A percentile compares a stretch with the other conserved stretches of the same genome.
Evolutionary conservation across 1,140 invertebrate species (phyloP).

Genomic region (Leptonema lineaticorne): DNA sequence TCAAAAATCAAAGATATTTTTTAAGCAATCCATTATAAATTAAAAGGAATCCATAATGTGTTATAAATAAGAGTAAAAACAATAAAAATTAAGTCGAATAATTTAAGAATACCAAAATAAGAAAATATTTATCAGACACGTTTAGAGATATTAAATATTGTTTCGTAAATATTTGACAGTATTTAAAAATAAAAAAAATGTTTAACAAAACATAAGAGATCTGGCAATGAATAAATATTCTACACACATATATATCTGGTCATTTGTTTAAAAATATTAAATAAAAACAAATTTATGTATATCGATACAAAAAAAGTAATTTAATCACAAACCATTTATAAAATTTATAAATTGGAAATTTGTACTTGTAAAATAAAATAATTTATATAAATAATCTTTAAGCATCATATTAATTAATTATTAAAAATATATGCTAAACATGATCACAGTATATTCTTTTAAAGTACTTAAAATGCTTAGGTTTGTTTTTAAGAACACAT

Average conservation of each 20-base stretch:
- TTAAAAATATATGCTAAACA: conserved; percentile 8
- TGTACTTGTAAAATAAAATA: conserved; percentile 5
- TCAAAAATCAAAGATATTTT: no score
- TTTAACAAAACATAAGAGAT: not conserved
- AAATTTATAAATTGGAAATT: not conserved
- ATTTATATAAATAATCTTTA: conserved; percentile 7
- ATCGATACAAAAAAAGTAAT: conserved; percentile 1
- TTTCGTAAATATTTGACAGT: no score
- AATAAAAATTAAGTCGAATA: not conserved
- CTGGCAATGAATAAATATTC: not conserved
- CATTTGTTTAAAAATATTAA: conserved; percentile 15
- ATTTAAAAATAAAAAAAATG: not conserved
- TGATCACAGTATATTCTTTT: conserved; percentile 25
- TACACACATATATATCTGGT: not conserved
- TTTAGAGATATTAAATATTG: no score
- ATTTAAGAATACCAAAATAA: not conserved
- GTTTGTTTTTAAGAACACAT: conserved; percentile 15
- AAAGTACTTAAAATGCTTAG: conserved; percentile 2
- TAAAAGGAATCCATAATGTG: no score
- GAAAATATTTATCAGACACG: not conserved
- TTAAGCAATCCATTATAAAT: no score
- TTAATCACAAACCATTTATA: not conserved
- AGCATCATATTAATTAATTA: conserved; percentile 12
- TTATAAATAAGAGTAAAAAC: no score
- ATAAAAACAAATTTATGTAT: conserved; percentile 19